Evolutionary conservation across 2,113 vertebrate species (phyloP).

Genomic region (Scomber scombrus): DNA sequence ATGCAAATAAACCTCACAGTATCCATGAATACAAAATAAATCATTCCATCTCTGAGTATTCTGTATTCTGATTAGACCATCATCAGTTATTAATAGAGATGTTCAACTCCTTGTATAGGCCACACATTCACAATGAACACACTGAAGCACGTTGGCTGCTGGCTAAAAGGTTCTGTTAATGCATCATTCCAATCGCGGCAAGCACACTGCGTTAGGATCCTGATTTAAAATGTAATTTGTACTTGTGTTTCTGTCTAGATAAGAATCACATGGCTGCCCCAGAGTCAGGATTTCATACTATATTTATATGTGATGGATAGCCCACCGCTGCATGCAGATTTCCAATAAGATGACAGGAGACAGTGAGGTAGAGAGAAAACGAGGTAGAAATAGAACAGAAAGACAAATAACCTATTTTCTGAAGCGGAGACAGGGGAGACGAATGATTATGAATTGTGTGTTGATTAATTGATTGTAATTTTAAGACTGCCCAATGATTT

Average conservation of each 20-base stretch:
- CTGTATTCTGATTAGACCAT: too few relatives aligned
- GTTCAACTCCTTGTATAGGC: too few relatives aligned
- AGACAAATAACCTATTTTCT: constrained; percentile 21
- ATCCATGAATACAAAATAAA: too few relatives aligned
- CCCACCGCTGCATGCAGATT: constrained; percentile 29
- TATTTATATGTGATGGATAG: constrained; percentile 47
- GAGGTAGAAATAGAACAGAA: not conserved
- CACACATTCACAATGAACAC: too few relatives aligned
- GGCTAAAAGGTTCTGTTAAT: not conserved
- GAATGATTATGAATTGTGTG: constrained; percentile 32
- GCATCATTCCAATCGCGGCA: not conserved
- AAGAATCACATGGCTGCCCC: constrained; percentile 18
- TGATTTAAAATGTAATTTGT: constrained; percentile 36
- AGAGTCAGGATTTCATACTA: constrained; percentile 40
- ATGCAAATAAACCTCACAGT: too few relatives aligned
- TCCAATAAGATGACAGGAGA: constrained; percentile 27
- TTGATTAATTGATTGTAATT: constrained; percentile 64
- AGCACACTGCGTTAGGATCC: constrained; percentile 7
- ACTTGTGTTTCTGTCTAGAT: constrained; percentile 37
- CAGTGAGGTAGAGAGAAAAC: constrained; percentile 9
- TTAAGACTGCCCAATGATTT: constrained; percentile 44
- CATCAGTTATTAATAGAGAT: too few relatives aligned
- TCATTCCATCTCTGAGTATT: too few relatives aligned
- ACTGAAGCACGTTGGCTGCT: not conserved
- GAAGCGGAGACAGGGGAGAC: constrained; percentile 25